Conservation (phyloP, 2,113 vertebrate species). For the Varanus salvator region DNA sequence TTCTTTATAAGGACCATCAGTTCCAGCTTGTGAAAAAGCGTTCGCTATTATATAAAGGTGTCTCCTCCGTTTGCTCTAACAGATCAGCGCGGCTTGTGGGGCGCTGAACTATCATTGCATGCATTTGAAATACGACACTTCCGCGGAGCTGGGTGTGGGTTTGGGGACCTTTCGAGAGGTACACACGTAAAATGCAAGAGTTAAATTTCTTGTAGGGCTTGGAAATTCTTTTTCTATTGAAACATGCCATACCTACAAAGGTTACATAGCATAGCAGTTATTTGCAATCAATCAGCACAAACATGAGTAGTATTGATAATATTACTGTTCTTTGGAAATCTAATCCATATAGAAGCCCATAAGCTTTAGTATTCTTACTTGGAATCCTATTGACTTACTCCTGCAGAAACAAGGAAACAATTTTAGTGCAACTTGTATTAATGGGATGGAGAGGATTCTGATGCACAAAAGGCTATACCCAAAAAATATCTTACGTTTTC, state of each 20-base stretch:
- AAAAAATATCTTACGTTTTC: background rate
- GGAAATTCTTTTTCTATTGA: background rate
- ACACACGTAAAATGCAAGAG: too few species aligned
- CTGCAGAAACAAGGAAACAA: background rate
- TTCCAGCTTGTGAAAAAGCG: background rate
- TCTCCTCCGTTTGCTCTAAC: background rate
- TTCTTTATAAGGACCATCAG: background rate
- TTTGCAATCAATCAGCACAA: background rate
- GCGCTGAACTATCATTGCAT: background rate
- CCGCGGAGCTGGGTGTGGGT: background rate
- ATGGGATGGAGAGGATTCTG: background rate
- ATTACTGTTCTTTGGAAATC: too few species aligned
- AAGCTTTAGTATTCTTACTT: background rate
- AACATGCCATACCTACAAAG: background rate
- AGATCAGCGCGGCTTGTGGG: background rate
- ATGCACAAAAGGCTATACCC: too few species aligned
- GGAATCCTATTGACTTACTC: background rate
- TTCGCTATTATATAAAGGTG: background rate
- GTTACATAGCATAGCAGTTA: too few species aligned
- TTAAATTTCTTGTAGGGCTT: too few species aligned
- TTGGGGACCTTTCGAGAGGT: too few species aligned
- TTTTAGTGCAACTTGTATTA: background rate
- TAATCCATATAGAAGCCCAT: background rate
- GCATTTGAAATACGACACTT: slow-evolving; percentile 2
- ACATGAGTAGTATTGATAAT: too few species aligned